Base-by-base conservation (phyloP, 1,140 invertebrate genomes). In the Holcopasites calliopsidis region DNA sequence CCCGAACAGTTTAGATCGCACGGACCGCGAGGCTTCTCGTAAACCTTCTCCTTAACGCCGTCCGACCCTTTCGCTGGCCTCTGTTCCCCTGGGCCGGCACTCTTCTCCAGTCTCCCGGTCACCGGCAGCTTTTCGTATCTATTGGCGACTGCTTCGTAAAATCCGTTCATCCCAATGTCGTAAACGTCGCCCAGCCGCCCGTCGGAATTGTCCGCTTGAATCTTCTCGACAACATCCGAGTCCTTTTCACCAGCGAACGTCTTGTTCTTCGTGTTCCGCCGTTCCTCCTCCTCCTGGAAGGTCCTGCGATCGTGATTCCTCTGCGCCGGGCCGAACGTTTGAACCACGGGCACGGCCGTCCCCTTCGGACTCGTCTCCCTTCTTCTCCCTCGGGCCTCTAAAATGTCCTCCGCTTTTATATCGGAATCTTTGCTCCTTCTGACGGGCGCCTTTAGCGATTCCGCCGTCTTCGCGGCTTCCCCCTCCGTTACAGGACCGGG, bases 351-450 rank as follows among this genome's bases (percentile, higher is more conserved):
- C 73, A 4, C 81, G 42, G 8, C 13, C 21, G 33, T 78, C 2
- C 54, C 69, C 0, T 57, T 69, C 65, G 66, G 54, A n/a, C 5
- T 74, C 58, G 21, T 28, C 21, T 86, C 84, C 38, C 82, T 77
- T 47, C 77, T 84, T 0, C 76, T 80, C 3, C 69, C 80, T 10
- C 82, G 70, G 0, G 86, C 89, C 62, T 91, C 90, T n/a, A 90
- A 58, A 0, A 91, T 84, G 33, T 92, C 88, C 50, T 91, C 90
- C 0, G 88, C 77, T 16, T 86, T 84, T 2, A 90, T 79, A n/a
- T 90, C 90, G 1, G 87, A 88, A 3, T 85, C 84, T 21, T 89
- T 89, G 21, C 89, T 90, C 54, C 83, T 87, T n/a, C 87, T 84
- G 3, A 81, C 68, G 0, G 86, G 79, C 0, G 54, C 28, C 68